These are phyloP conservation scores for Amblyopsis hoosieri DNA, from an alignment of 2,797 vertebrate species.

Conservation along the genomic window DNA sequence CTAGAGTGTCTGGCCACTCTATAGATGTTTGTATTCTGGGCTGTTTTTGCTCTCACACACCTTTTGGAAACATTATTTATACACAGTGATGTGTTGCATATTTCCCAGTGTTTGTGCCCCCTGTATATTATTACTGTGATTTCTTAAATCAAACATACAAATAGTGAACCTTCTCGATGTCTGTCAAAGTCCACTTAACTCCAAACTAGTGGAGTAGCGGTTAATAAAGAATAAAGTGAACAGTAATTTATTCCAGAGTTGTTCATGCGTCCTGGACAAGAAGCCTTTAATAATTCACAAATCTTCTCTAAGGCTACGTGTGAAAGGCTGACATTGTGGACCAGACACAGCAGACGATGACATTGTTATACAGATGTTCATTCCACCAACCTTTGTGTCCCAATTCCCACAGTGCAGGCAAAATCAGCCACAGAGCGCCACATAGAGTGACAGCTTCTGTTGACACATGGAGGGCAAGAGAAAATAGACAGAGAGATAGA, in stretches of 20 bases:
- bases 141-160: background rate
- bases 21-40: no score
- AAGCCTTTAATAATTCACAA: constrained; percentile 71
- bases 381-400: constrained; percentile 60
- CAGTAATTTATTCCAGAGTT: constrained; percentile 59
- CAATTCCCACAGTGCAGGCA: constrained; percentile 63
- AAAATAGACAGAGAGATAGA: constrained; percentile 50
- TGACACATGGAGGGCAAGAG: constrained; percentile 55
- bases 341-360: constrained; percentile 63
- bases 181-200: constrained; percentile 33
- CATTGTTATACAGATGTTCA: constrained; percentile 77
- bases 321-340: constrained; percentile 67
- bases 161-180: constrained; percentile 22
- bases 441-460: constrained; percentile 72
- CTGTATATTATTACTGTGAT: no score
- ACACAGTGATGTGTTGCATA: no score
- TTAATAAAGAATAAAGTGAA: constrained; percentile 59
- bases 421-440: constrained; percentile 36
- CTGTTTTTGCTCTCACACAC: no score
- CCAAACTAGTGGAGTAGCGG: constrained; percentile 35
- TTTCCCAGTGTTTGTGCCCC: no score
- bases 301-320: constrained; percentile 64
- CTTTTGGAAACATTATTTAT: no score
- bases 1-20: no score
- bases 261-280: constrained; percentile 43